A percentile compares a stretch with the other conserved stretches of the same genome.
Conservation (phyloP, 1,140 invertebrate species). For the Homarus americanus region DNA sequence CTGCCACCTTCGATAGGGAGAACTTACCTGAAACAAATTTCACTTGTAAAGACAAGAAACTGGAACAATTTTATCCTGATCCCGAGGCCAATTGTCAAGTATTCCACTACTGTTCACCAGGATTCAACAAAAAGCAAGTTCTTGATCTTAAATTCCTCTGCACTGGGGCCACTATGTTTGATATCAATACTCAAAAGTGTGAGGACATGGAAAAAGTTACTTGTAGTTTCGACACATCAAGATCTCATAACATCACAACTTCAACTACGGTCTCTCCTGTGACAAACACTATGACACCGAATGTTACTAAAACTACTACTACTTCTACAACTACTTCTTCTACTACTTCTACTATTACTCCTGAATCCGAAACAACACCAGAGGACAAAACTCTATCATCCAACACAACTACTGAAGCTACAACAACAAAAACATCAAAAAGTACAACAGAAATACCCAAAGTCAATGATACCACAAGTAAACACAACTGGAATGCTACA, state of each 20-base stretch:
- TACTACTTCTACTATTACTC: background rate
- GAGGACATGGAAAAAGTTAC: slow-evolving; percentile 72
- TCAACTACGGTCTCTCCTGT: no score
- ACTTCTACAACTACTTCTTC: background rate
- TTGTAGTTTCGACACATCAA: slow-evolving; percentile 29
- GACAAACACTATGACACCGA: no score
- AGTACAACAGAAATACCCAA: background rate
- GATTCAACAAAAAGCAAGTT: slow-evolving; percentile 81
- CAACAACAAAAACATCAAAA: slow-evolving; percentile 17
- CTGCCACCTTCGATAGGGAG: slow-evolving; percentile 39
- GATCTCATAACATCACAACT: background rate
- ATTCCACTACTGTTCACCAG: slow-evolving; percentile 83
- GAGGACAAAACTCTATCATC: background rate
- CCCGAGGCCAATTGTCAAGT: slow-evolving; percentile 80
- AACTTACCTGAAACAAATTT: slow-evolving; percentile 77
- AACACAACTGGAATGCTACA: slow-evolving; percentile 21
- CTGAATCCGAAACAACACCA: background rate
- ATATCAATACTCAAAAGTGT: slow-evolving; percentile 81
- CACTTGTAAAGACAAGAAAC: slow-evolving; percentile 81
- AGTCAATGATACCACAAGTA: slow-evolving; percentile 4
- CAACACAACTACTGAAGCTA: background rate
- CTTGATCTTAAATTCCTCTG: slow-evolving; percentile 83
- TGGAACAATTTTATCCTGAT: slow-evolving; percentile 82
- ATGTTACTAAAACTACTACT: background rate
- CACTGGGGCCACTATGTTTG: slow-evolving; percentile 81